phyloP scores from a whole-genome alignment of 2,113 vertebrate species.

The Muntiacus muntjak region DNA sequence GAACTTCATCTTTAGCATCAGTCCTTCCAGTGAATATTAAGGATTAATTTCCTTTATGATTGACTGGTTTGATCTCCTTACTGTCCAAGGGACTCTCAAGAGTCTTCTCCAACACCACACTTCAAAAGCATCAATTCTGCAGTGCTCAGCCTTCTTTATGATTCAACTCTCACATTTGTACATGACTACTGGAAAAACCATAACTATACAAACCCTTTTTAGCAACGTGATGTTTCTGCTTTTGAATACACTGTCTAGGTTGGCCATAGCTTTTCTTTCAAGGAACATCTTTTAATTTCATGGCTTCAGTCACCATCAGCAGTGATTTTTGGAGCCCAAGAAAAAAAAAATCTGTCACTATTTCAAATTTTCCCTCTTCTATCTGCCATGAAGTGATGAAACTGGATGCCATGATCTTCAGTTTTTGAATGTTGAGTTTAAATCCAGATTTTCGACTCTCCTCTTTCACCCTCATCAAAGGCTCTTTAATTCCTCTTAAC shows the following conservation, averaged over 20 bases:
- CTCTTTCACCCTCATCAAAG: background rate
- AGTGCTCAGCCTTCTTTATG: background rate
- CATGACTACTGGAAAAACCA: background rate
- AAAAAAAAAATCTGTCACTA: background rate
- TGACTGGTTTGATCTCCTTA: background rate
- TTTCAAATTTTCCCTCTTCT: background rate
- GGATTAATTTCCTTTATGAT: background rate
- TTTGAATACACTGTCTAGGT: background rate
- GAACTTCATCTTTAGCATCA: background rate
- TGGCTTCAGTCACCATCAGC: background rate
- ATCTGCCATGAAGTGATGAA: background rate
- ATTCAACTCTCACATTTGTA: background rate
- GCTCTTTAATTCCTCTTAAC: background rate
- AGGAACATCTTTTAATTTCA: background rate
- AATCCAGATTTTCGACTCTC: background rate
- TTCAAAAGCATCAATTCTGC: background rate
- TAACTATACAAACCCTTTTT: background rate
- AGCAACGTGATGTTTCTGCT: background rate
- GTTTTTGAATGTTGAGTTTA: background rate
- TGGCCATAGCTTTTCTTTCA: background rate
- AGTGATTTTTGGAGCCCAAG: background rate
- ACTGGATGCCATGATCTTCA: background rate
- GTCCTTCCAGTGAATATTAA: background rate
- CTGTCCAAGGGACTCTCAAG: background rate
- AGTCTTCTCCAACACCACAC: background rate